These are phyloP conservation scores for Drosophila simulans DNA, from an alignment of 1,140 invertebrate genomes.

Conservation along the genomic window DNA sequence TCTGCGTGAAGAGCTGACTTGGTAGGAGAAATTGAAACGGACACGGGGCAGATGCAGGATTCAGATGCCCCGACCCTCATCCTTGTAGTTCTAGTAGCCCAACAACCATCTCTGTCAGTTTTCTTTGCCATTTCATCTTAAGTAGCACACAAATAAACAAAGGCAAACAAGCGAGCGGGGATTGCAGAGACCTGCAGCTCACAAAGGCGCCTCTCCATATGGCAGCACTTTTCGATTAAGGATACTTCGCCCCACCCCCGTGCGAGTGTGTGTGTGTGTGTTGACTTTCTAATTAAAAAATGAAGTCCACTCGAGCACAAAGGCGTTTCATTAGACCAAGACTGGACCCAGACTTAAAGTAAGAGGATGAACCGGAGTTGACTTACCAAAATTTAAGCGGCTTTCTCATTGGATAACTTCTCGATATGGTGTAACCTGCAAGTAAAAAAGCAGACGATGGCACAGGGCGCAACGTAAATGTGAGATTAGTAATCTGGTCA, in stretches of 20 bases:
- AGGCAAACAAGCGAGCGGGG: constrained; percentile 56
- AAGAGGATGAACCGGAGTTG: constrained; percentile 14
- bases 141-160: constrained; percentile 78
- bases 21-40: constrained; percentile 75
- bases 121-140: constrained; percentile 82
- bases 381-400: constrained; percentile 85
- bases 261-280: constrained; percentile 16
- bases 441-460: constrained; percentile 66
- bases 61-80: not conserved
- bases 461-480: constrained; percentile 67
- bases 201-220: constrained; percentile 60
- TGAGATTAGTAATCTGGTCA: constrained; percentile 74
- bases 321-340: constrained; percentile 52
- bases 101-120: constrained; percentile 54
- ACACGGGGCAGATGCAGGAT: constrained; percentile 45
- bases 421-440: constrained; percentile 85
- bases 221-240: constrained; percentile 56
- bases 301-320: constrained; percentile 63
- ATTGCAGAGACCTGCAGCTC: constrained; percentile 32
- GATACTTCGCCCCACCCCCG: constrained; percentile 8
- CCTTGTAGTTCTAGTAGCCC: not conserved
- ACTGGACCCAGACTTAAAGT: constrained; percentile 44
- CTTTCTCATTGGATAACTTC: constrained; percentile 85
- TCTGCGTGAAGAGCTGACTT: constrained; percentile 64
- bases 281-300: constrained; percentile 80